Evolutionary conservation across 2,888 invertebrate species (phyloP).

Genomic region (Digitonthophagus gazella): DNA sequence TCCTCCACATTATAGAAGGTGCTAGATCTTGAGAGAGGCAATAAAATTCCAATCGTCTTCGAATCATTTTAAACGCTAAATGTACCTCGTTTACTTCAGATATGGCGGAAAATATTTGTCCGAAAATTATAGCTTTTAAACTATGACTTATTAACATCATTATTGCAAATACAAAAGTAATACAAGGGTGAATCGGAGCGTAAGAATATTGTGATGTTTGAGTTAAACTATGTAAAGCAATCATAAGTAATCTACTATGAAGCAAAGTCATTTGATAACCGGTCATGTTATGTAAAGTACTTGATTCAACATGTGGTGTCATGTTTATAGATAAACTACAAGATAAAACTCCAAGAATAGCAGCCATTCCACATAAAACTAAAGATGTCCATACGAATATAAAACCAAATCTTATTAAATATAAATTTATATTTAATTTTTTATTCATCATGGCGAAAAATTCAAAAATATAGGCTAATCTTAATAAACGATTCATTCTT

Average conservation of each 20-base stretch:
- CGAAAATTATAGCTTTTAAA: conserved; percentile 11
- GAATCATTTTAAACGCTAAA: conserved; percentile 12
- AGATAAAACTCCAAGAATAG: conserved; percentile 18
- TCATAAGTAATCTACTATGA: conserved; percentile 9
- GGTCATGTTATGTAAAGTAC: background rate
- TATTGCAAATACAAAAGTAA: conserved; percentile 16
- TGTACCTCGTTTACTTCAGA: conserved; percentile 7
- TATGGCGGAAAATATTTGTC: conserved; percentile 18
- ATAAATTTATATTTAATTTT: conserved; percentile 22
- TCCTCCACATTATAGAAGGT: conserved; percentile 2
- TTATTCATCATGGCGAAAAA: conserved; percentile 17
- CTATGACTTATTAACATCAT: conserved; percentile 20
- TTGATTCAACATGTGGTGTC: conserved; percentile 11
- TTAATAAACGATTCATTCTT: conserved; percentile 25
- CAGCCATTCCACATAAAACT: conserved; percentile 13
- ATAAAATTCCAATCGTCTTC: conserved; percentile 17
- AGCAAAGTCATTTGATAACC: background rate
- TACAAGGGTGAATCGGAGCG: conserved; percentile 14
- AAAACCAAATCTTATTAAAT: conserved; percentile 12
- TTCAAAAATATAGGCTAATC: conserved; percentile 22
- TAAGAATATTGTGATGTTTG: conserved; percentile 12
- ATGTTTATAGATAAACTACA: conserved; percentile 15
- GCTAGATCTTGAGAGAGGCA: conserved; percentile 18
- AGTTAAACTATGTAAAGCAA: conserved; percentile 15
- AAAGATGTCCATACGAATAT: conserved; percentile 20